A percentile compares a stretch with the other conserved stretches of the same genome.
Conservation (phyloP, 2,888 invertebrate genomes). For the Uropetala carovei region DNA sequence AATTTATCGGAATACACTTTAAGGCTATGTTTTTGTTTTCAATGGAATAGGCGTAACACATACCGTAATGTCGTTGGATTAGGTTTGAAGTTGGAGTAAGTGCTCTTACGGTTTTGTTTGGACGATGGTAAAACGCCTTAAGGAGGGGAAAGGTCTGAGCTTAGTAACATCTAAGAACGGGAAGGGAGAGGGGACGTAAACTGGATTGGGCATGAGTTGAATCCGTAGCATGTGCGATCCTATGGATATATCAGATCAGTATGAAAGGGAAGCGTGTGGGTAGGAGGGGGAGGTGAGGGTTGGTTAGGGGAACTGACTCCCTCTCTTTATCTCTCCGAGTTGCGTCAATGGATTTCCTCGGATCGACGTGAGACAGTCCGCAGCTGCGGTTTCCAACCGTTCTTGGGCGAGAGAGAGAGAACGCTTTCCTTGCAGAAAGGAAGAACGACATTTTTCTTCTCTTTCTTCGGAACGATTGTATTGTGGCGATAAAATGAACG, state of each 20-base stretch:
- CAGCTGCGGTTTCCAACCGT: slow-evolving; percentile 10
- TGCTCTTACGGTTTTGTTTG: too few species aligned
- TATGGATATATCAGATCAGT: background rate
- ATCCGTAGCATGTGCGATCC: background rate
- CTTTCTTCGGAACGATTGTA: background rate
- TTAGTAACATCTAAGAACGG: too few species aligned
- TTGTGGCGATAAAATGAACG: too few species aligned
- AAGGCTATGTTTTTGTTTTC: too few species aligned
- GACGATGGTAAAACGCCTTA: too few species aligned
- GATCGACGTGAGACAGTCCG: slow-evolving; percentile 5
- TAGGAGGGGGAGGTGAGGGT: too few species aligned
- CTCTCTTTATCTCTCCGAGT: background rate
- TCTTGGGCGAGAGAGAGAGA: background rate
- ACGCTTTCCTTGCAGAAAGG: background rate
- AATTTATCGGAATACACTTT: too few species aligned
- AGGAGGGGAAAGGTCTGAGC: too few species aligned
- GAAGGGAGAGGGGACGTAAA: background rate
- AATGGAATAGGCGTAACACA: too few species aligned
- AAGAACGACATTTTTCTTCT: background rate
- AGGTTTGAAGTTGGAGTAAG: too few species aligned
- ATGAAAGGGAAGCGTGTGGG: background rate
- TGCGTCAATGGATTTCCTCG: background rate
- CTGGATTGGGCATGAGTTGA: background rate
- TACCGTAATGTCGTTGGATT: too few species aligned
- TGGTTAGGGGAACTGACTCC: background rate